Conservation (phyloP, 1,140 invertebrate species). For the Rhagoletis pomonella region DNA sequence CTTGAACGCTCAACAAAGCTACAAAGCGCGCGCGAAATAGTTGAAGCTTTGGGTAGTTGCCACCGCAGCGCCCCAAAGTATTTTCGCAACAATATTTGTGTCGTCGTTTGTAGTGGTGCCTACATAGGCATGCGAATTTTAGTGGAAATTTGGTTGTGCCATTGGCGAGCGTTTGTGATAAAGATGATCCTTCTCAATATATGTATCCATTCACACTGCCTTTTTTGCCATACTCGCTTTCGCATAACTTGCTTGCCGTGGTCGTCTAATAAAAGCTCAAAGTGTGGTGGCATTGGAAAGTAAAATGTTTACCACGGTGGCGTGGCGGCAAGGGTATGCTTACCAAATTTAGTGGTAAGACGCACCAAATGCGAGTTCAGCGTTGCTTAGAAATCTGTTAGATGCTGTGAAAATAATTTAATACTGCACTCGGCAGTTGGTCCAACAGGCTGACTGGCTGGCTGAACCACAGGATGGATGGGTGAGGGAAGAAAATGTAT, state of each 20-base stretch:
- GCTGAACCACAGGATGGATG: neutral
- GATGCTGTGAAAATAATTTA: neutral
- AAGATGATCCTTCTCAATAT: neutral
- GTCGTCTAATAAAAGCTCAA: no score
- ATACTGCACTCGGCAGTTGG: neutral
- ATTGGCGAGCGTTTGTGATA: neutral
- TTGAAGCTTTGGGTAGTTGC: conserved; percentile 9
- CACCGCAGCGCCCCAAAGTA: conserved; percentile 5
- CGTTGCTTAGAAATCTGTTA: conserved; percentile 1
- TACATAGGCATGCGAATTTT: neutral
- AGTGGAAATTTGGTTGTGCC: neutral
- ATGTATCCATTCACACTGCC: neutral
- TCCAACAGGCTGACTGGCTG: neutral
- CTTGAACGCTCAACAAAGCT: conserved; percentile 31
- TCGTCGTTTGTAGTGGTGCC: neutral
- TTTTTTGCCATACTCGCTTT: neutral
- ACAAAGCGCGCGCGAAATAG: neutral
- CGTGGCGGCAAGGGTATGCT: neutral
- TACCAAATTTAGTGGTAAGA: neutral
- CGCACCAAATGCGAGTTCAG: neutral
- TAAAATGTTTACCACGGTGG: neutral
- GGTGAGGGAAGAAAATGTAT: neutral
- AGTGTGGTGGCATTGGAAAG: neutral
- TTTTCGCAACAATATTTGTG: neutral
- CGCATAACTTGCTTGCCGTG: neutral